Base-by-base conservation (phyloP, 2,797 vertebrate genomes). In the Dipus sagitta region DNA sequence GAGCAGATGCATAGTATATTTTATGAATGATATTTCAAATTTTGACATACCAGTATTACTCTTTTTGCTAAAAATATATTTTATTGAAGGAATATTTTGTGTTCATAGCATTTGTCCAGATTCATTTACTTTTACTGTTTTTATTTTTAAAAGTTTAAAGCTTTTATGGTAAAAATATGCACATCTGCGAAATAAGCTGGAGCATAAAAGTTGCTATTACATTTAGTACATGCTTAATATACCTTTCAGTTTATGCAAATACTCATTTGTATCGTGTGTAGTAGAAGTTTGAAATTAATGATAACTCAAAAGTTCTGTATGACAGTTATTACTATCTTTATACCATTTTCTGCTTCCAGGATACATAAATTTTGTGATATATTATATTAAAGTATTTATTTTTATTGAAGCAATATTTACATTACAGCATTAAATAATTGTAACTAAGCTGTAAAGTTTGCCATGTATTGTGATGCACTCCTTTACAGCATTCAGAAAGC, bases 141-240 rank as follows among this genome's bases (percentile, higher is more conserved):
- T 74, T n/a, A 70, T 78, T 82, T 85, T 64, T 87, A 70, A 58
- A 13, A 24, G 17, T 60, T 47, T 64, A 86, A 2, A 74, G 2
- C 10, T 84, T 77, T 92, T 70, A 4, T 76, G 20, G 28, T 82
- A 86, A 68, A 65, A 84, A 24, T 79, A 11, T 78, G 2, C 62
- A 58, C 42, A 68, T 32, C 67, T 67, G 24, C 13, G 72, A 93
- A 93, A 87, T 24, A 38, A 60, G 0, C 13, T 54, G 11, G 23
- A 58, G 92, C 24, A 85, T 76, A 86, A 91, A 93, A 86, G 26
- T 7, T 92, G 65, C 47, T 84, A 68, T 93, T 88, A 82, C 6
- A 58, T 32, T 28, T 30, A 80, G 14, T 83, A 0, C 13, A 54
- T 72, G 32, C 75, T 92, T 72, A 92, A 10, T 68, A 28, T 18